Evolutionary conservation across 2,888 invertebrate genomes (phyloP).

Genomic region (Cybosia mesomella): DNA sequence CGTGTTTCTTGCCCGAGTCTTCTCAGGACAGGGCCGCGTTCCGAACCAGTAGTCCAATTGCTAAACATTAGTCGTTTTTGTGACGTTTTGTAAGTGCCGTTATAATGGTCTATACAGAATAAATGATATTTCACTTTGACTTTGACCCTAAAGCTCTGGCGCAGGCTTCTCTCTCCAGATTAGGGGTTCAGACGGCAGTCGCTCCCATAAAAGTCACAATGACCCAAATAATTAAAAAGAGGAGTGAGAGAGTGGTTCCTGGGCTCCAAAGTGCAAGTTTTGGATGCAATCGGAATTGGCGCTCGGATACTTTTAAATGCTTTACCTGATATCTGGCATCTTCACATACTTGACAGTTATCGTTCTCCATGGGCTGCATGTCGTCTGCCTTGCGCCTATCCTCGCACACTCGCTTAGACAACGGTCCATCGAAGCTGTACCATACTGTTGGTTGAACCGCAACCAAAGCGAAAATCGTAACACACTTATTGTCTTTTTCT

Average conservation of each 20-base stretch:
- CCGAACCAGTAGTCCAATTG: too few relatives aligned
- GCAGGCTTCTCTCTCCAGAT: background rate
- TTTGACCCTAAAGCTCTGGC: background rate
- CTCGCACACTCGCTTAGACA: conserved; percentile 75
- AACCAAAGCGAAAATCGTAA: conserved; percentile 75
- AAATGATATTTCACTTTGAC: too few relatives aligned
- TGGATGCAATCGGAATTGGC: background rate
- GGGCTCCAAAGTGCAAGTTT: too few relatives aligned
- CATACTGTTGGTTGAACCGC: conserved; percentile 77
- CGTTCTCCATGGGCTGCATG: conserved; percentile 74
- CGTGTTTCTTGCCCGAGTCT: too few relatives aligned
- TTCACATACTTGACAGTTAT: conserved; percentile 72
- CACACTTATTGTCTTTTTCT: conserved; percentile 74
- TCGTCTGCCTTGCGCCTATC: conserved; percentile 76
- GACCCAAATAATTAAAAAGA: background rate
- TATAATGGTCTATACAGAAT: too few relatives aligned
- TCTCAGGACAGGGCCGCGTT: too few relatives aligned
- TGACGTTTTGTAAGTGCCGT: too few relatives aligned
- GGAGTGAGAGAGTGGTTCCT: background rate
- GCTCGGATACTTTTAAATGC: background rate
- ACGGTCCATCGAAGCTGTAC: conserved; percentile 74
- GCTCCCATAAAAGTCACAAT: background rate
- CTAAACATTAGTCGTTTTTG: too few relatives aligned
- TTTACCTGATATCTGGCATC: conserved; percentile 78
- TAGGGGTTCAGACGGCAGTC: background rate